Base-by-base conservation (phyloP, 2,113 vertebrate genomes). In the Casuarius casuarius region DNA sequence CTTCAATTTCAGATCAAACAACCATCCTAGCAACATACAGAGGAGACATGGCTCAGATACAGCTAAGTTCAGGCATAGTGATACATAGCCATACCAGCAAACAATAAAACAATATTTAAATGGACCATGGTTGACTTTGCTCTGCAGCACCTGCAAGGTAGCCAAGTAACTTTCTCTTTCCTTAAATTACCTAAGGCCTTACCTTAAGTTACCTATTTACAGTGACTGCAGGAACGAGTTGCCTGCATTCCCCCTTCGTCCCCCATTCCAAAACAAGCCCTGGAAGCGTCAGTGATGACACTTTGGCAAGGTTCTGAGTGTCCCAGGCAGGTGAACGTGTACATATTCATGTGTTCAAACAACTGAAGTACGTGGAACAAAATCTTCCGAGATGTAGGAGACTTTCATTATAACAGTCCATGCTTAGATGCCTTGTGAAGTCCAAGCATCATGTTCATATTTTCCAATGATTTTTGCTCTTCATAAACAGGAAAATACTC, bases 401-500 rank as follows among this genome's bases (percentile, higher is more conserved):
- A 10, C 2, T 49, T 93, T 66, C 13, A 63, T 8, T 66, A 48
- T 13, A 40, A 5, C 23, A 52, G 46, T 26, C 19, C 11, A 5
- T 42, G 10, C 23, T 51, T 56, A 73, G 22, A 52, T 73, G 42
- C 25, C 3, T 0, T 40, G 5, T 13, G 18, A 49, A 54, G 20
- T 54, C 17, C 7, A 9, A 66, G 29, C 21, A 54, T 81, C 29
- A 4, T 23, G 5, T 56, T 56, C 0, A 51, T 42, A 23, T 87
- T 83, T 82, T 72, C 74, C 58, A 54, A 15, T 78, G 13, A 59
- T 5, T 89, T 73, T 28, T 88, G 10, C 73, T 94, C 42, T 84
- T 62, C 71, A 19, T 80, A 96, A 98, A 96, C 95, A 98, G 54
- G 83, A 25, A 77, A 94, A 66, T 67, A 52, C 88, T 79, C 95